phyloP scores from a whole-genome alignment of 2,113 vertebrate species.

The Chinchilla lanigera region DNA sequence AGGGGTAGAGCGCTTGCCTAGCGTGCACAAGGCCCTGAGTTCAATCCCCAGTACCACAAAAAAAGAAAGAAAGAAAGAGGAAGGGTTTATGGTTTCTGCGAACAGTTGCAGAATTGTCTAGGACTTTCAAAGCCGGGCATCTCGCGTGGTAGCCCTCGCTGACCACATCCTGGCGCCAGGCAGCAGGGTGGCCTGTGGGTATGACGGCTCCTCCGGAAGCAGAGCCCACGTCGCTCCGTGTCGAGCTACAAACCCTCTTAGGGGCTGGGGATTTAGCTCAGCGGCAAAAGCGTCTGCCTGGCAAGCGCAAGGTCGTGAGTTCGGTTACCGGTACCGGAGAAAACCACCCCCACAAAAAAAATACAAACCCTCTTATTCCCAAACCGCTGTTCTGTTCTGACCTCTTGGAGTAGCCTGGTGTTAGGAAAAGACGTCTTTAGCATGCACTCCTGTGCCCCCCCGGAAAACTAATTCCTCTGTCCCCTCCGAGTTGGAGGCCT shows the following conservation, averaged over 20 bases:
- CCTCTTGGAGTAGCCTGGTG: background rate
- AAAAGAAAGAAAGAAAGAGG: no score
- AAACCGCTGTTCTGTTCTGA: background rate
- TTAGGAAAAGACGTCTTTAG: background rate
- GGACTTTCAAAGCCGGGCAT: background rate
- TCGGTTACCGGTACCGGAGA: no score
- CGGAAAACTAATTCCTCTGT: slow-evolving; percentile 9
- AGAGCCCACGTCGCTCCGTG: no score
- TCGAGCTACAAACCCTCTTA: background rate
- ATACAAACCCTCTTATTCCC: background rate
- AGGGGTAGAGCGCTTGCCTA: no score
- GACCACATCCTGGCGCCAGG: background rate
- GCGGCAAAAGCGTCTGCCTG: no score
- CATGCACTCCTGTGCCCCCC: background rate
- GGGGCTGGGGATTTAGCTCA: no score
- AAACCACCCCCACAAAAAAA: no score
- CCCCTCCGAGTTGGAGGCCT: background rate
- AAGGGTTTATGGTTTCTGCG: background rate
- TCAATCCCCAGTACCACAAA: no score
- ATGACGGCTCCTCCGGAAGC: background rate
- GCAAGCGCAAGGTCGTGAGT: no score
- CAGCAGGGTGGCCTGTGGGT: background rate
- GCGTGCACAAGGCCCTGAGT: no score
- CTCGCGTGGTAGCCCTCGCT: background rate
- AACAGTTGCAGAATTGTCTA: background rate